Evolutionary conservation across 2,113 vertebrate genomes (phyloP).

Genomic region (Rutilus rutilus): DNA sequence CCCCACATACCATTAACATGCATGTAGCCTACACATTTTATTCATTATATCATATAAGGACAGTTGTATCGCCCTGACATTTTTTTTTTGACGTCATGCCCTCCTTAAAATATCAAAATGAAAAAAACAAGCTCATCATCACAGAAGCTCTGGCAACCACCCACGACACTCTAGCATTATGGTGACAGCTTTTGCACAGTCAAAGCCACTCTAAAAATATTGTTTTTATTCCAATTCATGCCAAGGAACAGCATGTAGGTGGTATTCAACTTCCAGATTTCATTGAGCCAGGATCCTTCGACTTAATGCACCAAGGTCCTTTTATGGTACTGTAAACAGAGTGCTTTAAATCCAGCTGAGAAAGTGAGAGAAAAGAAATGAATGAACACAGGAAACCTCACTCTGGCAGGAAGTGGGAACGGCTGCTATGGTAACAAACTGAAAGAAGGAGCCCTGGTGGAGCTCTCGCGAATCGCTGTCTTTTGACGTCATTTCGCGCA

Average conservation of each 20-base stretch:
- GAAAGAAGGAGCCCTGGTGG: slow-evolving; percentile 73
- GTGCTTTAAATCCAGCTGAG: slow-evolving; percentile 65
- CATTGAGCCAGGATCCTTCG: slow-evolving; percentile 66
- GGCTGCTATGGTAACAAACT: slow-evolving; percentile 80
- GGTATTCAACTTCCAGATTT: not conserved
- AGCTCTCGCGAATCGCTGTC: slow-evolving; percentile 66
- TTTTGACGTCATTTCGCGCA: slow-evolving; percentile 82
- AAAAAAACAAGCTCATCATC: not conserved
- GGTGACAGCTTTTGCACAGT: slow-evolving; percentile 10
- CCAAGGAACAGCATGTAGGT: slow-evolving; percentile 14
- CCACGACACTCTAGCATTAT: not conserved
- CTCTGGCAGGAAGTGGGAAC: slow-evolving; percentile 80
- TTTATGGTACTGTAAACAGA: slow-evolving; percentile 79
- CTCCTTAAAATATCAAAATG: too few species aligned
- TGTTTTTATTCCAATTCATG: not conserved
- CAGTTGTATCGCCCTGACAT: not conserved
- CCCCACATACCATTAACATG: not conserved
- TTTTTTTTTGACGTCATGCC: not conserved
- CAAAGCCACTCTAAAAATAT: not conserved
- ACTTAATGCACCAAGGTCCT: slow-evolving; percentile 70
- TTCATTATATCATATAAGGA: not conserved
- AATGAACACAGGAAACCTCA: slow-evolving; percentile 83
- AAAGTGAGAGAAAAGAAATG: slow-evolving; percentile 65
- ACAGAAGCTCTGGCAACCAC: slow-evolving; percentile 26
- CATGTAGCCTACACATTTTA: not conserved